Base-by-base conservation (phyloP, 2,888 invertebrate species). In the Cheilosia grossa region DNA sequence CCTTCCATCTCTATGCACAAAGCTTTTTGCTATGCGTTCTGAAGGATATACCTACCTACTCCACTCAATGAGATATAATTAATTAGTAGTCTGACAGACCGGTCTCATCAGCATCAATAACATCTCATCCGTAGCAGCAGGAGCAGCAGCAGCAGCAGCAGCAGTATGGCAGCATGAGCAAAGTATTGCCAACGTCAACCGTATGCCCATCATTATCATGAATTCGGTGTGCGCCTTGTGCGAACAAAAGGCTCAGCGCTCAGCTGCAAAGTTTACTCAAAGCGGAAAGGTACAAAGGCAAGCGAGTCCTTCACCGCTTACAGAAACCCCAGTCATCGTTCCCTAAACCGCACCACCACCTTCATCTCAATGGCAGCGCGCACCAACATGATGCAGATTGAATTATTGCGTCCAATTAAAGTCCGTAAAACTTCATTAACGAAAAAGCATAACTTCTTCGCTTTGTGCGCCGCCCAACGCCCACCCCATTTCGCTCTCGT, bases 321-420 rank as follows among this genome's bases (percentile, higher is more conserved):
- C 7, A 54, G 19, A 7, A 19, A n/a, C 33, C 51, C 17, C 42
- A 24, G 4, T 42, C 40, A 54, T 27, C 10, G 7, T 61, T n/a
- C 6, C 13, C 21, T 42, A 47, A 44, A 19, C 21, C 17, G 27
- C 10, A 2, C 49, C 15, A 40, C 24, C 51, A 40, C 72, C 40
- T 58, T 37, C 33, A 49, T 7, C 58, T 49, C 9, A 70, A 44
- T 17, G 17, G 30, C 37, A 56, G 30, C 6, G 44, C 33, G 24
- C 33, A 56, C 42, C 77, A 61, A 40, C 58, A 54, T 74, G 44
- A 54, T 74, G 44, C 24, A 70, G 40, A 79, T 83, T 83, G 83
- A 83, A 70, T 64, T 79, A 83, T 79, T 49, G 79, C 53, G 64
- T 74, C 74, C 79, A 79, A 69, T 83, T 83, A 83, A 83, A 83